Evolutionary conservation across 1,140 invertebrate genomes (phyloP), one percentile per base, ranked within the genome.

Genomic region (Rhagoletis zephyria): DNA sequence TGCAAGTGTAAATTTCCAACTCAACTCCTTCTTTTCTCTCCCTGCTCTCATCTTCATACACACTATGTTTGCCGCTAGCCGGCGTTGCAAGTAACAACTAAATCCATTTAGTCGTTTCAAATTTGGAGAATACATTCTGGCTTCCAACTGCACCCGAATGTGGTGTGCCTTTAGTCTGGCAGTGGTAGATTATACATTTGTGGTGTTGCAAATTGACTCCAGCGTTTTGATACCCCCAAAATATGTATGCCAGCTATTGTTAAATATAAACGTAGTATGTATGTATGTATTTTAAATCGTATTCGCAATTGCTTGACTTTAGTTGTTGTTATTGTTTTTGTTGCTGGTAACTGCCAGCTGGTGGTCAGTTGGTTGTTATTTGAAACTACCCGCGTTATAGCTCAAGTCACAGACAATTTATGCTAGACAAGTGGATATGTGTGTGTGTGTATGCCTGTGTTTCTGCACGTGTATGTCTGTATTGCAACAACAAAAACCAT

Each of bases 361-460:
- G 45, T 59, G 74, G 74, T 56, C 74, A 81, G 74, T 81, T 81
- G 48, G 74, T 81, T 81, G 74, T 81, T 81, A 81, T 81, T 81
- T 81, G 74, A 81, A 81, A 81, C 74, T 81, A 16, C 48, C 48
- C 45, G 45, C 45, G 9, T 81, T 81, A 42, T 81, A 56, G 16
- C 48, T 81, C 74, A 81, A 81, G 48, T 19, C 48, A 56, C 74
- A 10, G 74, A 81, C 74, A 14, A 81, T 81, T 81, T 81, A 81
- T 81, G 74, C n/a, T 9, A 81, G 1, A 81, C 74, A 81, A 7
- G 42, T 51, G 45, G 1, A 51, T 5, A 45, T 51, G 19, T 30
- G 74, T 19, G 19, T 81, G 48, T 56, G 42, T 51, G 45, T 4
- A 51, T 5, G 70, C 16, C 40, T 14, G 65, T 2, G 65, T 51